Evolutionary conservation across 2,888 invertebrate species (phyloP).

Genomic region (Leptodirus hochenwartii): DNA sequence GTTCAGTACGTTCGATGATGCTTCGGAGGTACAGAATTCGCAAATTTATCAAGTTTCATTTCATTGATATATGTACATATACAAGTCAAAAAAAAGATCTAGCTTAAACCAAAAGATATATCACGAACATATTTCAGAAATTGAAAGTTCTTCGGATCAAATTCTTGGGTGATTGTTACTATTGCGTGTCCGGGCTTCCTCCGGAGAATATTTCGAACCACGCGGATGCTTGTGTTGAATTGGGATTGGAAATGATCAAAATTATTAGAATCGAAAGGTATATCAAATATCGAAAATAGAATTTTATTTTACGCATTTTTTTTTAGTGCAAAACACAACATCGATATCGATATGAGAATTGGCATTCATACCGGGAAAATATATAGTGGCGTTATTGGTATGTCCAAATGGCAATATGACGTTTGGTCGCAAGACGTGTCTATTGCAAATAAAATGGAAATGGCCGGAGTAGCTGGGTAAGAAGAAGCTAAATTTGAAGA

Average conservation of each 20-base stretch:
- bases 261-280: conserved; percentile 70
- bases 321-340: conserved; percentile 50
- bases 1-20: conserved; percentile 81
- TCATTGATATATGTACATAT: too few relatives aligned
- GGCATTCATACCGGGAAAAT: conserved; percentile 89
- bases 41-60: too few relatives aligned
- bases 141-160: conserved; percentile 71
- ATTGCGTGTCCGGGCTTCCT: conserved; percentile 79
- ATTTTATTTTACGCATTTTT: conserved; percentile 5
- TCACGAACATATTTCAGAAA: conserved; percentile 29
- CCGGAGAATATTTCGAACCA: conserved; percentile 48
- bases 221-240: conserved; percentile 76
- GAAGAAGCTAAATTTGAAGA: conserved; percentile 10
- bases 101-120: conserved; percentile 2
- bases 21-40: conserved; percentile 50
- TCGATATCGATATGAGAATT: conserved; percentile 90
- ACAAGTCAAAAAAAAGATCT: too few relatives aligned
- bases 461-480: conserved; percentile 75
- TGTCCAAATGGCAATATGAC: conserved; percentile 91
- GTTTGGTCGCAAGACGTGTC: conserved; percentile 91
- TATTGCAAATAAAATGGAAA: conserved; percentile 89
- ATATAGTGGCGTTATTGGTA: conserved; percentile 78
- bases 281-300: conserved; percentile 9
- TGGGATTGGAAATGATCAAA: conserved; percentile 84
- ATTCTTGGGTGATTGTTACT: conserved; percentile 87